A percentile compares a stretch with the other conserved stretches of the same genome.
These are phyloP conservation scores for Balaeniceps rex DNA, from an alignment of 2,113 vertebrate species.

Conservation along the genomic window DNA sequence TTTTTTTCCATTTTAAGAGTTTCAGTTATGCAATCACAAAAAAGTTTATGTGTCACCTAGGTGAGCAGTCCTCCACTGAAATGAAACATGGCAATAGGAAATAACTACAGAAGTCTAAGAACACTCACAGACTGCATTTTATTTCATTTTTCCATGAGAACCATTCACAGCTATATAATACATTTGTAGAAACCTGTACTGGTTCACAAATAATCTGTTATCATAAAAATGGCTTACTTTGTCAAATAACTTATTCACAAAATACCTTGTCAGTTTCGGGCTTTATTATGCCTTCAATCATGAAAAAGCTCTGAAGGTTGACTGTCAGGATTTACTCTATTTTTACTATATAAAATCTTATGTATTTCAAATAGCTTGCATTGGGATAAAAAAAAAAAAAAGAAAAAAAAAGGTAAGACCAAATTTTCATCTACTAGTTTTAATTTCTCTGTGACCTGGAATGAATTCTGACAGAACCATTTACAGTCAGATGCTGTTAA, in stretches of 20 bases:
- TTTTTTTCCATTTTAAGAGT: not conserved
- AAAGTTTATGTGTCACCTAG: not conserved
- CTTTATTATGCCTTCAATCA: not conserved
- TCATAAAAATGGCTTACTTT: not conserved
- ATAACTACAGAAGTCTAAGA: not conserved
- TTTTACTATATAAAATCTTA: not conserved
- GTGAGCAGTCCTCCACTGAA: not conserved
- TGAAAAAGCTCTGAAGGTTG: not conserved
- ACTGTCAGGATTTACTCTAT: not conserved
- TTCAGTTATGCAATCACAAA: not conserved
- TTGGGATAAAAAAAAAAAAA: not conserved
- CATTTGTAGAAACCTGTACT: not conserved
- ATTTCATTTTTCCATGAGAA: not conserved
- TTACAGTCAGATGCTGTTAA: not conserved
- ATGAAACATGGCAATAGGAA: not conserved
- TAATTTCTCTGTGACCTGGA: not conserved
- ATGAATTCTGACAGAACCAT: not conserved
- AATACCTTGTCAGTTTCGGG: not conserved
- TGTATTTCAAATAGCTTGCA: not conserved
- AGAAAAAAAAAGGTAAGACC: not conserved
- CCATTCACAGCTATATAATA: not conserved
- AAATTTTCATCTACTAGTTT: not conserved
- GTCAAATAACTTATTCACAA: not conserved
- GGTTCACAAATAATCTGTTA: not conserved
- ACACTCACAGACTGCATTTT: not conserved